A percentile compares a stretch with the other conserved stretches of the same genome.
phyloP scores from a whole-genome alignment of 2,888 invertebrate genomes.

The Drosophila eohydei region DNA sequence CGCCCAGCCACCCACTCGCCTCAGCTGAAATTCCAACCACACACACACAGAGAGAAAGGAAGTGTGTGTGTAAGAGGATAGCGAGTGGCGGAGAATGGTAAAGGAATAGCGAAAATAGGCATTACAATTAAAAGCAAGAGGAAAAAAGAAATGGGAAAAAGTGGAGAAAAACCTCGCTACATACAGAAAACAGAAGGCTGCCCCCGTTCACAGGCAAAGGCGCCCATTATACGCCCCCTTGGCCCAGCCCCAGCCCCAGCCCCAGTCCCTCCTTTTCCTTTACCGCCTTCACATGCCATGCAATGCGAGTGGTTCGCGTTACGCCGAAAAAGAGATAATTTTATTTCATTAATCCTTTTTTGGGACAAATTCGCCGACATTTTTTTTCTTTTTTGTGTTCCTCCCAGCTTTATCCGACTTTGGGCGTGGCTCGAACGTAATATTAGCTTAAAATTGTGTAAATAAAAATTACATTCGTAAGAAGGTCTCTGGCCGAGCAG shows the following conservation, averaged over 20 bases:
- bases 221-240: constrained; percentile 6
- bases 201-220: constrained; percentile 2
- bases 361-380: constrained; percentile 78
- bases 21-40: constrained; percentile 18
- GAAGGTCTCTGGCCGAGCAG: constrained; percentile 56
- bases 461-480: constrained; percentile 80
- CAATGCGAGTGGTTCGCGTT: constrained; percentile 59
- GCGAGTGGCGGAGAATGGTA: constrained; percentile 9
- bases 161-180: neutral
- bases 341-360: constrained; percentile 84
- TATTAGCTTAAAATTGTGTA: constrained; percentile 81
- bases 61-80: neutral
- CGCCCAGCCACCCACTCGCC: constrained; percentile 6
- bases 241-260: neutral
- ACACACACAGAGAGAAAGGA: constrained; percentile 15
- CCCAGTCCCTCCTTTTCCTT: neutral
- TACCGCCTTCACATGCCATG: constrained; percentile 7
- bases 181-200: constrained; percentile 11
- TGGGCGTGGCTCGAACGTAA: constrained; percentile 74
- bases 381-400: constrained; percentile 46
- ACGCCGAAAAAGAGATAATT: constrained; percentile 82
- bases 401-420: constrained; percentile 42
- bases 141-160: constrained; percentile 18
- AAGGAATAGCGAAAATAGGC: constrained; percentile 49
- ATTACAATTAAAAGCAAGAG: constrained; percentile 64